phyloP scores from a whole-genome alignment of 2,113 vertebrate species.

The Syngnathus typhle region DNA sequence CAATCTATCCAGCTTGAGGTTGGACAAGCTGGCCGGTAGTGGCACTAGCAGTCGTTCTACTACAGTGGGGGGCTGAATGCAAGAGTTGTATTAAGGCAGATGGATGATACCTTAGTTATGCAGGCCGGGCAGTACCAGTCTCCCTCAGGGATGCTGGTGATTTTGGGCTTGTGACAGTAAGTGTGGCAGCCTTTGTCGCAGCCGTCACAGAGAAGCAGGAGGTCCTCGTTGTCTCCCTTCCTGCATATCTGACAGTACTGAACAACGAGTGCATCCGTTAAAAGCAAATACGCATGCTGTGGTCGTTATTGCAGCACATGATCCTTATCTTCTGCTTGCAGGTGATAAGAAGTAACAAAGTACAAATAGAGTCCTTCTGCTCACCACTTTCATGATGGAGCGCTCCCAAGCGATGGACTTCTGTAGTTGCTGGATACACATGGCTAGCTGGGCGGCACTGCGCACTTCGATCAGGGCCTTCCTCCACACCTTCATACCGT shows the following conservation, averaged over 20 bases:
- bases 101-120: constrained; percentile 85
- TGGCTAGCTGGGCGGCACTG: constrained; percentile 93
- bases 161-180: constrained; percentile 97
- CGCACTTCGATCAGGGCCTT: constrained; percentile 88
- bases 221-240: constrained; percentile 96
- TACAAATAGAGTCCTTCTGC: constrained; percentile 28
- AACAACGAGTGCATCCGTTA: constrained; percentile 52
- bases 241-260: constrained; percentile 98
- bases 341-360: no score
- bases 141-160: constrained; percentile 91
- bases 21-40: no score
- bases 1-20: not conserved
- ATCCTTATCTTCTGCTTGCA: no score
- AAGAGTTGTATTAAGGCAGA: not conserved
- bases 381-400: constrained; percentile 99
- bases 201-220: constrained; percentile 93
- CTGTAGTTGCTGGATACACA: constrained; percentile 98
- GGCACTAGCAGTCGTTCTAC: no score
- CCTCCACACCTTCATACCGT: constrained; percentile 95
- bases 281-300: not conserved
- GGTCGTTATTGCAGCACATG: no score
- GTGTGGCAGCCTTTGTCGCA: constrained; percentile 99
- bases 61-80: not conserved
- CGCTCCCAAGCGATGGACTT: constrained; percentile 99
- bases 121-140: constrained; percentile 99